Evolutionary conservation across 2,888 invertebrate genomes (phyloP).

Genomic region (Xestia c-nigrum): DNA sequence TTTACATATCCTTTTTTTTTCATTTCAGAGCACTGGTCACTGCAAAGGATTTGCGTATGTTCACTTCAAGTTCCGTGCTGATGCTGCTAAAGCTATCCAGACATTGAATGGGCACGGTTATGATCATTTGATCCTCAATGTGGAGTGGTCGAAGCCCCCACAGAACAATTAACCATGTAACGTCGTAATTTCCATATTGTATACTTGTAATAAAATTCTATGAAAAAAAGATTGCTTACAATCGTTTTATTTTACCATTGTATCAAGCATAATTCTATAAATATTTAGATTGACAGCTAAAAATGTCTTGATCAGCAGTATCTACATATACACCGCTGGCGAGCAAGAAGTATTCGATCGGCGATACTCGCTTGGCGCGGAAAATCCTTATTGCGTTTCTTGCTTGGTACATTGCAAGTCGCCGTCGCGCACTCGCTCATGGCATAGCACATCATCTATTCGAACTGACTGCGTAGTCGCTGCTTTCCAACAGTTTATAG

Average conservation of each 20-base stretch:
- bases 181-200: slow-evolving; percentile 70
- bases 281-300: not conserved
- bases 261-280: not conserved
- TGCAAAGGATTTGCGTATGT: slow-evolving; percentile 99
- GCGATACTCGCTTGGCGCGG: not conserved
- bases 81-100: slow-evolving; percentile 97
- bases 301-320: not conserved
- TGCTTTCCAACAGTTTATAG: not conserved
- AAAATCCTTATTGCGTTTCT: not conserved
- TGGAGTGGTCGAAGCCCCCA: slow-evolving; percentile 99
- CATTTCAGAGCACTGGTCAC: slow-evolving; percentile 92
- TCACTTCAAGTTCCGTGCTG: slow-evolving; percentile 97
- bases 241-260: slow-evolving; percentile 3
- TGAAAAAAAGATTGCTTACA: slow-evolving; percentile 24
- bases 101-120: slow-evolving; percentile 98
- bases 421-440: not conserved
- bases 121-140: slow-evolving; percentile 99
- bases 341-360: not conserved
- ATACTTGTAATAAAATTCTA: slow-evolving; percentile 67
- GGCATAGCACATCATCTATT: not conserved
- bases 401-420: not conserved
- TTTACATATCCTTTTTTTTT: slow-evolving; percentile 47
- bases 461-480: not conserved
- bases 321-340: not conserved
- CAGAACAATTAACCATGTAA: slow-evolving; percentile 80